Evolutionary conservation across 2,113 vertebrate genomes (phyloP).

Genomic region (Lophochroa leadbeateri): DNA sequence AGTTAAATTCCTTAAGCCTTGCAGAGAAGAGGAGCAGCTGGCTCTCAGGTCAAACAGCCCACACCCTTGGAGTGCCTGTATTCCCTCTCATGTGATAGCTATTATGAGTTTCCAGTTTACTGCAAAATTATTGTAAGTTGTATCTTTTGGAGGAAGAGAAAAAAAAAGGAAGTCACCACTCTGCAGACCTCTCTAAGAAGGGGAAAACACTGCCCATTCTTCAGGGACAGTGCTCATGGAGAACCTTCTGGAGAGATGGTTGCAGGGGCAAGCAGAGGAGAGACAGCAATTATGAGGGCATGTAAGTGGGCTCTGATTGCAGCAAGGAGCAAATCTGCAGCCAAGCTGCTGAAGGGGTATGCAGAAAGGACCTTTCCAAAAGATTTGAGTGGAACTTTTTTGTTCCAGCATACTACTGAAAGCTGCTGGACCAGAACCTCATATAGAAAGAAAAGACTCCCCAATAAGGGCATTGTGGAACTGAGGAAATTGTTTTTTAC

Average conservation of each 20-base stretch:
- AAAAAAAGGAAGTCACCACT: background rate
- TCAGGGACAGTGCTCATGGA: background rate
- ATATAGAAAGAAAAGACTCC: background rate
- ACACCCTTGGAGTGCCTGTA: background rate
- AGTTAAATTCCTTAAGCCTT: background rate
- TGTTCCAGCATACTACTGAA: background rate
- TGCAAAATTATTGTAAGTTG: background rate
- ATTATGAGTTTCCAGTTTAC: background rate
- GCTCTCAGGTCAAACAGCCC: background rate
- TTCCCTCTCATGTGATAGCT: background rate
- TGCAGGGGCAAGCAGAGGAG: background rate
- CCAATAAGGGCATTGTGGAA: background rate
- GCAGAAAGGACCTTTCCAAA: background rate
- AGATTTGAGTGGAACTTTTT: background rate
- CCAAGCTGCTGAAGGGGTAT: background rate
- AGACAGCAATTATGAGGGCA: background rate
- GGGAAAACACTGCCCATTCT: background rate
- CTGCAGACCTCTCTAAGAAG: background rate
- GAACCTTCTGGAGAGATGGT: background rate
- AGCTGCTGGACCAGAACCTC: background rate
- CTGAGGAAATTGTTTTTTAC: background rate
- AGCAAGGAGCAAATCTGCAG: background rate
- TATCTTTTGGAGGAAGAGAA: background rate
- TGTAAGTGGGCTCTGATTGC: background rate
- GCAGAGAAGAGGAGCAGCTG: background rate